Evolutionary conservation across 2,888 invertebrate species (phyloP).

Genomic region (Drosophila gaucha): DNA sequence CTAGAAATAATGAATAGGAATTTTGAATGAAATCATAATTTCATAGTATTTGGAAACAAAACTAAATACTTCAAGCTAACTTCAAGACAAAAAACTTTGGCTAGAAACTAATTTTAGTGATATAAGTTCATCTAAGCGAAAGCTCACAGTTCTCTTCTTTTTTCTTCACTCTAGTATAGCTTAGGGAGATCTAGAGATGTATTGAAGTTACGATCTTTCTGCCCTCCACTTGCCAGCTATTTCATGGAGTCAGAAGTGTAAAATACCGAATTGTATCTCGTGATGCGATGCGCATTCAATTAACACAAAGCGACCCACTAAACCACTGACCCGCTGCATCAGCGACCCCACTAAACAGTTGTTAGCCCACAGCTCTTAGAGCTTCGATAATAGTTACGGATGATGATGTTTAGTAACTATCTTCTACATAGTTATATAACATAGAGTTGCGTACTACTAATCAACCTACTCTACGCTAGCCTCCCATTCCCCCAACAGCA

Average conservation of each 20-base stretch:
- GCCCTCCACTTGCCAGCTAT: constrained; percentile 11
- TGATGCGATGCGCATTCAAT: constrained; percentile 5
- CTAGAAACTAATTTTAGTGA: too few species aligned
- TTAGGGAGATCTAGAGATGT: too few species aligned
- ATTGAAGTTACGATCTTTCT: too few species aligned
- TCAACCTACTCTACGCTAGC: neutral
- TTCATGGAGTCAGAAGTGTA: constrained; percentile 8
- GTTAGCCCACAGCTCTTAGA: constrained; percentile 37
- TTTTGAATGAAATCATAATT: too few species aligned
- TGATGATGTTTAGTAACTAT: constrained; percentile 28
- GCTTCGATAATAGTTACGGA: constrained; percentile 7
- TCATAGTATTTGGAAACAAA: too few species aligned
- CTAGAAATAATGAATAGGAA: too few species aligned
- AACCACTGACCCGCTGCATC: constrained; percentile 11
- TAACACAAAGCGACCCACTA: constrained; percentile 5
- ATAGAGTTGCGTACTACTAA: constrained; percentile 16
- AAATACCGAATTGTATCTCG: neutral
- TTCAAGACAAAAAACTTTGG: too few species aligned
- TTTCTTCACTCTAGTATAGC: too few species aligned
- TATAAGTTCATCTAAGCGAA: too few species aligned
- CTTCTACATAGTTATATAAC: constrained; percentile 3
- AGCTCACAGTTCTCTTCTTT: too few species aligned
- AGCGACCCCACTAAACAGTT: constrained; percentile 19
- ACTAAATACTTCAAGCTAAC: too few species aligned
- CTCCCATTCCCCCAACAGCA: constrained; percentile 6